Base-by-base conservation (phyloP, 1,140 invertebrate genomes). In the Apis laboriosa region DNA sequence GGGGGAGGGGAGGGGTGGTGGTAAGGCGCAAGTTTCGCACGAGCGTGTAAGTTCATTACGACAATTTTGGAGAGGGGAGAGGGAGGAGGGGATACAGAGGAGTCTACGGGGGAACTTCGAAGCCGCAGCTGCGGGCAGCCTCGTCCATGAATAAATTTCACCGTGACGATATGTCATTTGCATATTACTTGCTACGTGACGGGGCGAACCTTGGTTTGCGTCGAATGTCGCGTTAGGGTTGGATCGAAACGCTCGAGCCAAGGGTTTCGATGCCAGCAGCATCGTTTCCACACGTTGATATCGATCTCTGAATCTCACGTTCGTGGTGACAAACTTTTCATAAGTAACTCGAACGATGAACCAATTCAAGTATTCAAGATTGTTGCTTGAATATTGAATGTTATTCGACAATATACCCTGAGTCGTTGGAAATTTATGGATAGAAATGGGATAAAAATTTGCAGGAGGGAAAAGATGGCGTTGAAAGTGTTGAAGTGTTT, bases 111-210 rank as follows among this genome's bases (percentile, higher is more conserved):
- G 64, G 66, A 84, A 85, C 58, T 82, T 85, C 12, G 66, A 49
- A 34, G 79, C 61, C 86, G 55, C 78, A 83, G 71, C 84, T 85
- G 88, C 86, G 87, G 86, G 60, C 77, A 75, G 66, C 49, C 68
- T 84, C 83, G 87, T 83, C 89, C 90, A 93, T 93, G 92, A 93
- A 93, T 92, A 93, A 92, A 92, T 93, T 91, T 91, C 84, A 73
- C 49, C 70, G 63, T 84, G 87, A 71, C 67, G 87, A 88, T 85
- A 86, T 70, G 77, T 83, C 79, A 93, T 93, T 93, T 92, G 86
- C 92, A 93, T 92, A 92, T 92, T 88, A 85, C 89, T 56, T 60
- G 67, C 34, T 66, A 63, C 64, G 75, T 70, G 73, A 77, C 66
- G 61, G 34, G 53, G n/a, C 53, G 82, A 70, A 73, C 66, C 80